A percentile compares a stretch with the other conserved stretches of the same genome.
phyloP scores from a whole-genome alignment of 2,888 invertebrate genomes.

The Aproaerema taeniolella region DNA sequence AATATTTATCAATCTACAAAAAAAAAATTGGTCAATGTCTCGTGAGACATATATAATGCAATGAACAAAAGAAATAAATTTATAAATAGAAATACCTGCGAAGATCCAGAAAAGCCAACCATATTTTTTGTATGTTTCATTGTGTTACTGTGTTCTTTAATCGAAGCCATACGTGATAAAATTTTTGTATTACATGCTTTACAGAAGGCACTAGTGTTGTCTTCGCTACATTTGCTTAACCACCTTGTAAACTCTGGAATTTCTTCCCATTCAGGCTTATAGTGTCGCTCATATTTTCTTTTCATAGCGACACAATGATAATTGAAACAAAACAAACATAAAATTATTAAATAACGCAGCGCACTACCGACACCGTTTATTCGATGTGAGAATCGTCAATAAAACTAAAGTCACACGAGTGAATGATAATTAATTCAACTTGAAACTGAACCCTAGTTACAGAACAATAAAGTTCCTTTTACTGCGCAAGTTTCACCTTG shows the following conservation, averaged over 20 bases:
- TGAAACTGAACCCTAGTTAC: no score
- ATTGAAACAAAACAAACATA: no score
- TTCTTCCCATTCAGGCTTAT: constrained; percentile 8
- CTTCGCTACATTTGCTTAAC: neutral
- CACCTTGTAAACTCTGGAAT: constrained; percentile 3
- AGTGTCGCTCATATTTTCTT: neutral
- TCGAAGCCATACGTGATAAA: constrained; percentile 2
- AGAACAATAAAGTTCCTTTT: no score
- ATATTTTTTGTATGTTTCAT: constrained; percentile 2
- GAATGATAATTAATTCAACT: no score
- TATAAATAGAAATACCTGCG: neutral
- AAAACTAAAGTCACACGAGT: neutral
- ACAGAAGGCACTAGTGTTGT: constrained; percentile 6
- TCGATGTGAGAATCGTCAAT: neutral
- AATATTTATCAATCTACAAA: constrained; percentile 1
- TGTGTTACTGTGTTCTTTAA: constrained; percentile 4
- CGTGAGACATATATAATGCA: neutral
- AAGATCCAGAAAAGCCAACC: constrained; percentile 4
- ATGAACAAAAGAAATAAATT: neutral
- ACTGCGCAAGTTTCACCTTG: no score
- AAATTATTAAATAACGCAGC: no score
- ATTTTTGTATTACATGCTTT: constrained; percentile 8
- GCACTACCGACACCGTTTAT: no score
- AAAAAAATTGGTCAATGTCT: neutral
- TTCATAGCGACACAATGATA: neutral